A percentile compares a stretch with the other conserved stretches of the same genome.
Conservation (phyloP, 2,888 invertebrate genomes). For the Bhutanitis thaidina region DNA sequence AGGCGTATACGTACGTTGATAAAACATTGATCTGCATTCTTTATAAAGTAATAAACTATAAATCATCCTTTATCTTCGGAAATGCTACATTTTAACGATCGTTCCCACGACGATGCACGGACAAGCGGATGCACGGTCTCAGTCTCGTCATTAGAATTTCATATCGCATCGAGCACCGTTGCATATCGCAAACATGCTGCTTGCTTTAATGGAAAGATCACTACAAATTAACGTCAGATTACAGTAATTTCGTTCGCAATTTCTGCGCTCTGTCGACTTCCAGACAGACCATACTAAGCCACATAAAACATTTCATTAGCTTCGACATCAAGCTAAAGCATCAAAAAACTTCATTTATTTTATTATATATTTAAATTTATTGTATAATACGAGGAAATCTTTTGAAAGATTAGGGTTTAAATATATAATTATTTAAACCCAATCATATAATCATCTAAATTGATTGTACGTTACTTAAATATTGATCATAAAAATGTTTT, state of each 20-base stretch:
- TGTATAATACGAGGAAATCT: background rate
- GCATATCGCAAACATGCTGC: conserved; percentile 4
- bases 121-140: background rate
- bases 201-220: conserved; percentile 1
- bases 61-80: background rate
- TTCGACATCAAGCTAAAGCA: too few species aligned
- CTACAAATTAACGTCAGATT: conserved; percentile 5
- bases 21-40: background rate
- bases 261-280: background rate
- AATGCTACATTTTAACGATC: background rate
- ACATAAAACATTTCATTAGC: background rate
- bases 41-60: background rate
- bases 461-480: too few species aligned
- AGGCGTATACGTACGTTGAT: background rate
- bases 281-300: background rate
- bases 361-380: too few species aligned
- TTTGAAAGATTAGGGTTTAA: too few species aligned
- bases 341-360: too few species aligned
- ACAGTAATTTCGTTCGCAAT: background rate
- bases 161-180: conserved; percentile 12
- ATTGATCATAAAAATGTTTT: too few species aligned
- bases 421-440: too few species aligned
- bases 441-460: too few species aligned
- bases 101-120: conserved; percentile 7
- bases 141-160: conserved; percentile 14